A percentile compares a stretch with the other conserved stretches of the same genome.
These are phyloP conservation scores for Lasioglossum leucozonium DNA, from an alignment of 2,888 invertebrate species.

Conservation along the genomic window DNA sequence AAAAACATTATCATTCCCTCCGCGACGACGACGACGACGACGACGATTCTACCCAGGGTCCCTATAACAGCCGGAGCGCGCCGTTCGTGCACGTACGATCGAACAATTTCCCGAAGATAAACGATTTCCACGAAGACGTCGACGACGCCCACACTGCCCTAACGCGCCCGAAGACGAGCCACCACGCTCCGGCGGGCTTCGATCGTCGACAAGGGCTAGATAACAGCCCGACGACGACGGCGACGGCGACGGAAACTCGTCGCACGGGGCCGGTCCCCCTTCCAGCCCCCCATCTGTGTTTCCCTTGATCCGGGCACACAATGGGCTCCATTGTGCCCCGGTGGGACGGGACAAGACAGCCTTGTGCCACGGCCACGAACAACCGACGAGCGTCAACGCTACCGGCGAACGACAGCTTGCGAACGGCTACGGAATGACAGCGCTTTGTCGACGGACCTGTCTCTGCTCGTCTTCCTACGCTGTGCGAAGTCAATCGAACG, in stretches of 20 bases:
- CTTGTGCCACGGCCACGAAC: conserved; percentile 53
- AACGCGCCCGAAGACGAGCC: background rate
- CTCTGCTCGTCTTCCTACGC: background rate
- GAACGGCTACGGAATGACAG: background rate
- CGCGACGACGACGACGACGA: background rate
- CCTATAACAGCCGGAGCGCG: background rate
- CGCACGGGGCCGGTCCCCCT: background rate
- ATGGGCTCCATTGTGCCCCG: conserved; percentile 73
- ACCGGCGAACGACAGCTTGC: background rate
- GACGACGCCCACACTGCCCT: background rate
- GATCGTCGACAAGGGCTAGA: background rate
- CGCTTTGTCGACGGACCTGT: conserved; percentile 2
- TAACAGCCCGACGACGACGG: conserved; percentile 26
- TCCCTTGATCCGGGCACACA: conserved; percentile 54
- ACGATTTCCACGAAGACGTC: conserved; percentile 30
- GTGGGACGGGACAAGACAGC: conserved; percentile 49
- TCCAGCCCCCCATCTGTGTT: background rate
- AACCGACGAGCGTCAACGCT: conserved; percentile 11
- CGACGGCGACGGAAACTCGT: conserved; percentile 24
- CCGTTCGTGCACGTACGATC: background rate
- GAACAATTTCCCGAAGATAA: conserved; percentile 44
- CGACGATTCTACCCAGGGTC: background rate
- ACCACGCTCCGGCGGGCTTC: conserved; percentile 1
- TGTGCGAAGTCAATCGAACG: background rate
- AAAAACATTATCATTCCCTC: conserved; percentile 48